These are phyloP conservation scores for Plumapathes pennacea DNA, from an alignment of 92 coral and sea anemone genomes.

Conservation along the genomic window DNA sequence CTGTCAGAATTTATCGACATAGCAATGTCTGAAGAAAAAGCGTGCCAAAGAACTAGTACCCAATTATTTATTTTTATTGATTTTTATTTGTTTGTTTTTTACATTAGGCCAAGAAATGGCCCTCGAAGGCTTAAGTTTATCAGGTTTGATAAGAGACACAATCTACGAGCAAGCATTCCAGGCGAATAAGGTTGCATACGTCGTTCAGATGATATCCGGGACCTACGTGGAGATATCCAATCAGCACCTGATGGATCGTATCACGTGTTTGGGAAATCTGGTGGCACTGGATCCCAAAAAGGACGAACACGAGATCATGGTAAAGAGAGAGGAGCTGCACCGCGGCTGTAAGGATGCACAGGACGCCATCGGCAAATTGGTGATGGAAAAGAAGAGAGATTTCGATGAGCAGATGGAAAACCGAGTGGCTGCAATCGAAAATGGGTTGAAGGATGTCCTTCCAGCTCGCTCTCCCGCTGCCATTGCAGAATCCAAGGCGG, in stretches of 20 bases:
- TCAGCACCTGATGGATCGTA: conserved; percentile 46
- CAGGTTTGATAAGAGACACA: conserved; percentile 39
- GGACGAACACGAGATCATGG: conserved; percentile 11
- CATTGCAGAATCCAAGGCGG: too few relatives aligned
- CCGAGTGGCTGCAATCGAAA: conserved; percentile 43
- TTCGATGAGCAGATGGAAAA: conserved; percentile 38
- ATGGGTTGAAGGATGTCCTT: conserved; percentile 36
- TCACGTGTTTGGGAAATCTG: conserved; percentile 47
- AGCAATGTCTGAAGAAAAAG: too few relatives aligned
- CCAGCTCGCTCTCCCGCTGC: too few relatives aligned
- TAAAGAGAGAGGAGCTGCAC: conserved; percentile 13
- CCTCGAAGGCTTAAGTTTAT: conserved; percentile 11
- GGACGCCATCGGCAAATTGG: conserved; percentile 20
- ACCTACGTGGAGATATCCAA: conserved; percentile 40
- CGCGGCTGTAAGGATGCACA: conserved; percentile 32
- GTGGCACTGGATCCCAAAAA: conserved; percentile 40
- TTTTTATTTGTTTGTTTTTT: too few relatives aligned
- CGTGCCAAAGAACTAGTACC: too few relatives aligned
- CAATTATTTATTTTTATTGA: too few relatives aligned
- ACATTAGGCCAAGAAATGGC: background rate
- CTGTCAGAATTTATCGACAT: too few relatives aligned
- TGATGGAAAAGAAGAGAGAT: conserved; percentile 19
- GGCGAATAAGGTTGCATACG: conserved; percentile 50
- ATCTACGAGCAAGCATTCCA: conserved; percentile 51
- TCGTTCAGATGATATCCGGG: conserved; percentile 22